Conservation (phyloP, 2,888 invertebrate species). For the Lochmaea crataegi region DNA sequence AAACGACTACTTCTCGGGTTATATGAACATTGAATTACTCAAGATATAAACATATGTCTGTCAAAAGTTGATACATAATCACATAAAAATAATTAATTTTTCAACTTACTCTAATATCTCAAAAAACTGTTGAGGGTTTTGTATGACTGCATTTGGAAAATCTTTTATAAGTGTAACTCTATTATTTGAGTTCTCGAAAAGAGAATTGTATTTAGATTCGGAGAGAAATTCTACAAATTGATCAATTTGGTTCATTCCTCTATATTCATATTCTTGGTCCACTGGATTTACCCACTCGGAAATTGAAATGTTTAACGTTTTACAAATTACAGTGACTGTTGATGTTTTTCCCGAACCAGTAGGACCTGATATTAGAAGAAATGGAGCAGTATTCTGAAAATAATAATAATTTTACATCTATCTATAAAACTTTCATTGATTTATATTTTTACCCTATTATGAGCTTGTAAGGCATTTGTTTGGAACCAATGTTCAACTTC, state of each 20-base stretch:
- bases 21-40: no score
- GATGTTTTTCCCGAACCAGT: slow-evolving; percentile 88
- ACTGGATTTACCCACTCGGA: slow-evolving; percentile 88
- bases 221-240: slow-evolving; percentile 82
- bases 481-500: slow-evolving; percentile 79
- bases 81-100: neutral
- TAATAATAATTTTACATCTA: slow-evolving; percentile 12
- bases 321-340: slow-evolving; percentile 75
- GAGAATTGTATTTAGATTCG: slow-evolving; percentile 80
- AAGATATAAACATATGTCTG: no score
- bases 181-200: slow-evolving; percentile 65
- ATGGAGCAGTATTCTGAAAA: slow-evolving; percentile 64
- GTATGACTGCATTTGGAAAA: slow-evolving; percentile 81
- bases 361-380: slow-evolving; percentile 83
- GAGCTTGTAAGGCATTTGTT: slow-evolving; percentile 48
- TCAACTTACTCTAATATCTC: slow-evolving; percentile 77
- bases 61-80: no score
- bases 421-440: neutral
- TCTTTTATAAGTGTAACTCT: slow-evolving; percentile 82
- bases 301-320: slow-evolving; percentile 70
- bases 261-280: slow-evolving; percentile 73
- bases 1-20: no score
- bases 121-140: slow-evolving; percentile 74
- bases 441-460: slow-evolving; percentile 27
- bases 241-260: slow-evolving; percentile 71